Conservation (phyloP, 2,888 invertebrate genomes). For the Anoplius nigerrimus region DNA sequence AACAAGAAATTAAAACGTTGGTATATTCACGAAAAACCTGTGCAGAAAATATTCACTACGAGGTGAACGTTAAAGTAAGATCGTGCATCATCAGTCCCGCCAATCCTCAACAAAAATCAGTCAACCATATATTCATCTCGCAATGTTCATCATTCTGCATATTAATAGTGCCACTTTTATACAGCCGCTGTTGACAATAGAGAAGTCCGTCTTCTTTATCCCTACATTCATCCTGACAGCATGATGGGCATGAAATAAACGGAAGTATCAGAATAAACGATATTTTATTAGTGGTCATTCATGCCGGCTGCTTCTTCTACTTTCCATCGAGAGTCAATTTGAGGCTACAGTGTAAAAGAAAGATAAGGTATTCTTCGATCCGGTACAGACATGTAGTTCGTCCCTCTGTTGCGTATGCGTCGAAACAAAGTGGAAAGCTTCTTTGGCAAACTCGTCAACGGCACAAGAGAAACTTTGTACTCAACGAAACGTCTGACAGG, state of each 20-base stretch:
- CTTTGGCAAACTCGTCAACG: background rate
- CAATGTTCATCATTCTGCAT: too few species aligned
- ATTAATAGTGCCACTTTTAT: background rate
- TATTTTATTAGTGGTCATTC: slow-evolving; percentile 64
- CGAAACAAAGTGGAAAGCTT: background rate
- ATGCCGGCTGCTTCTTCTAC: slow-evolving; percentile 40
- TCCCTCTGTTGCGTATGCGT: background rate
- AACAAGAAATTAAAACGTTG: too few species aligned
- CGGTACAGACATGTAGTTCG: background rate
- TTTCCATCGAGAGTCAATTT: slow-evolving; percentile 34
- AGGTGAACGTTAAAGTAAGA: too few species aligned
- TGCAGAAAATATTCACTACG: too few species aligned
- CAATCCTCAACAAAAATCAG: too few species aligned
- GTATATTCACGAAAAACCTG: too few species aligned
- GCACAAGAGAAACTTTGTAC: background rate
- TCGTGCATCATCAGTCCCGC: too few species aligned
- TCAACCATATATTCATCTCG: too few species aligned
- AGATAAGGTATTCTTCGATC: background rate
- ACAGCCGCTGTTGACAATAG: slow-evolving; percentile 3
- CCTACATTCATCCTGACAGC: background rate
- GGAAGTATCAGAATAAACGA: slow-evolving; percentile 66
- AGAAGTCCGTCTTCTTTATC: slow-evolving; percentile 1
- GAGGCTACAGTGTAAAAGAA: slow-evolving; percentile 2
- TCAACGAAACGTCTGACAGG: background rate
- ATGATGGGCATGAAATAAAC: slow-evolving; percentile 47